Evolutionary conservation across 1,140 invertebrate species (phyloP).

Genomic region (Drosophila bipectinata): DNA sequence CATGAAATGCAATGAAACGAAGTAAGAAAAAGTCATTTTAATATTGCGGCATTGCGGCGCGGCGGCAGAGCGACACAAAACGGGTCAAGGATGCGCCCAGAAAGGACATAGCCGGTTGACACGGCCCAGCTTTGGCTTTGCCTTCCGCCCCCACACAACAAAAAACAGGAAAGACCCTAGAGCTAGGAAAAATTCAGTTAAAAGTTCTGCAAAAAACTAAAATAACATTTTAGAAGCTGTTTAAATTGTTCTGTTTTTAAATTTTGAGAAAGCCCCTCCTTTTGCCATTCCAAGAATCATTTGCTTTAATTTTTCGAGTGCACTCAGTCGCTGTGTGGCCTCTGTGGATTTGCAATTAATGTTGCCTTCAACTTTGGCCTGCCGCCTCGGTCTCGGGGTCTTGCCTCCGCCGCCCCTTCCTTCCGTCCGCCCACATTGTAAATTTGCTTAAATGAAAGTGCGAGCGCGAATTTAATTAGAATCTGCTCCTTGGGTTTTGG

Average conservation of each 20-base stretch:
- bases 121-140: conserved; percentile 41
- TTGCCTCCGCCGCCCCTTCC: conserved; percentile 11
- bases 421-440: conserved; percentile 45
- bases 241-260: not conserved
- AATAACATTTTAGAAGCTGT: not conserved
- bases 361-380: conserved; percentile 78
- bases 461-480: conserved; percentile 80
- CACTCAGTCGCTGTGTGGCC: conserved; percentile 24
- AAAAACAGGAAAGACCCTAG: not conserved
- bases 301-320: not conserved
- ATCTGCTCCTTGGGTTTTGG: conserved; percentile 46
- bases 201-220: not conserved
- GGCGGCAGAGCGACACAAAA: conserved; percentile 34
- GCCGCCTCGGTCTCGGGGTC: conserved; percentile 4
- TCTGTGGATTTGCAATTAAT: conserved; percentile 80
- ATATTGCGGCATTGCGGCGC: conserved; percentile 71
- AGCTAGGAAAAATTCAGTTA: not conserved
- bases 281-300: not conserved
- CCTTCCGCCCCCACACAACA: not conserved
- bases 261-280: not conserved
- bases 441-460: conserved; percentile 81
- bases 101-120: conserved; percentile 53
- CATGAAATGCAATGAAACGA: conserved; percentile 81
- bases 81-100: conserved; percentile 70
- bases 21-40: conserved; percentile 80